phyloP scores from a whole-genome alignment of 2,113 vertebrate genomes.

The Cervus canadensis region DNA sequence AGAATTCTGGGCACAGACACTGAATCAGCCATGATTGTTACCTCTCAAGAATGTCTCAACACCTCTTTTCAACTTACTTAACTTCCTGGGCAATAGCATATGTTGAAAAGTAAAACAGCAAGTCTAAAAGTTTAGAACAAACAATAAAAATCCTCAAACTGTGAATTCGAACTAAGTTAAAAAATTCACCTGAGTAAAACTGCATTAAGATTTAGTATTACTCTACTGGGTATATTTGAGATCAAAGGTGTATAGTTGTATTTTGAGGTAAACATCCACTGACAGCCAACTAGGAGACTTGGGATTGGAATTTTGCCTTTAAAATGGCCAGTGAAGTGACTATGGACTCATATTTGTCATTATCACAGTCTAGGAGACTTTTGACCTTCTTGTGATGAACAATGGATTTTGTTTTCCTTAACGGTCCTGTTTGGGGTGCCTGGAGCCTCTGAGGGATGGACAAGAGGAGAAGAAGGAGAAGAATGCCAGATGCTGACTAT shows the following conservation, averaged over 20 bases:
- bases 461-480: not conserved
- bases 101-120: not conserved
- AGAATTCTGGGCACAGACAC: not conserved
- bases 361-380: not conserved
- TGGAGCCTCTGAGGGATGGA: not conserved
- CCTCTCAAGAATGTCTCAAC: not conserved
- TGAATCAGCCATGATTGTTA: not conserved
- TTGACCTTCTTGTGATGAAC: not conserved
- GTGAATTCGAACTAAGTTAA: not conserved
- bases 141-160: not conserved
- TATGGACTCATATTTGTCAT: not conserved
- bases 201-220: not conserved
- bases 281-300: not conserved
- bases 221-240: not conserved
- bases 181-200: not conserved
- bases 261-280: not conserved
- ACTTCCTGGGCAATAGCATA: not conserved
- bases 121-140: not conserved
- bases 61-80: not conserved
- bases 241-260: not conserved
- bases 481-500: not conserved
- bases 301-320: not conserved
- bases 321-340: not conserved
- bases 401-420: not conserved
- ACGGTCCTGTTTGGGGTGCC: accelerated